Base-by-base conservation (phyloP, 2,888 invertebrate genomes). In the Diarsia brunnea region DNA sequence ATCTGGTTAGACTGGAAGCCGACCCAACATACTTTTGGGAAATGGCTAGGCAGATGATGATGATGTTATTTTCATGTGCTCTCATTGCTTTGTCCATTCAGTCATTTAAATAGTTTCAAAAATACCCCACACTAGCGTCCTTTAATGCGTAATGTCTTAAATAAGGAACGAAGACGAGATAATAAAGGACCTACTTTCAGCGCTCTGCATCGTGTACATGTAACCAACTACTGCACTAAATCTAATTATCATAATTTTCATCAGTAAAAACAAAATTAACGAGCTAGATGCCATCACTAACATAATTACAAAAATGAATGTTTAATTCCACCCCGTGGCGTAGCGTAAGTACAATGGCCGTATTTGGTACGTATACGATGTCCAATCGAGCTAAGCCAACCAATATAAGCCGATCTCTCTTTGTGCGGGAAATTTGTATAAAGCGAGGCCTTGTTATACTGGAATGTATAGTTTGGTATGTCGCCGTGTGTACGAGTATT, bases 261-360 rank as follows among this genome's bases (percentile, higher is more conserved):
- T 63, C 55, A 58, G 53, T 75, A 1, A 51, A 82, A 53, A 43
- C 43, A 63, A 53, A 66, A 61, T 27, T 66, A 45, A 12, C 24
- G 12, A 45, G 14, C 21, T 24, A 31, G 49, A 24, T 66, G 21
- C 61, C 31, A 55, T 83, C 66, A 58, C n/a, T 19, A 58, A 67
- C 1, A 45, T 73, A 69, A 73, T 87, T 69, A 87, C 68, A 75
- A 76, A 78, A 78, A 72, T 66, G 2, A 69, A 76, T 63, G 74
- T 69, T 67, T 43, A 82, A 84, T 71, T 69, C 47, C 14, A 12
- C n/a, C 27, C 53, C 7, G 75, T 11, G 65, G 38, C 49, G n/a
- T 65, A 31, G 66, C 49, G n/a, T 65, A 31, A 47, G 69, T 43
- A n/a, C 19, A 19, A 27, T 43, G 60, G 21, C 38, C 68, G 14